Conservation (phyloP, 2,888 invertebrate genomes). For the Agriopis marginaria region DNA sequence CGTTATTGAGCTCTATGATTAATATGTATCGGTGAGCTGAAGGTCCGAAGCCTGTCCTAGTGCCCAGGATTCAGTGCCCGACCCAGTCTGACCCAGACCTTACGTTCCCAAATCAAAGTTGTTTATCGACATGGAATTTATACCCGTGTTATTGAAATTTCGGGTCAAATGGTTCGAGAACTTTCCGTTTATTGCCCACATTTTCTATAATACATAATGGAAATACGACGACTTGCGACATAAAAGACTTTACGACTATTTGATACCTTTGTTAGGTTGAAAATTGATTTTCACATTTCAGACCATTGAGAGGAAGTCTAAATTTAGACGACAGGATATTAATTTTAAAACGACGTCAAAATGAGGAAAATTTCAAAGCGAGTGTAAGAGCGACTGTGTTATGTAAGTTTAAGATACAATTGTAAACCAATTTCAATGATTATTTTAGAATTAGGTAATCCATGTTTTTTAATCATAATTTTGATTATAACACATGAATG, state of each 20-base stretch:
- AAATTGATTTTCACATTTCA: constrained; percentile 3
- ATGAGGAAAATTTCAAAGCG: too few relatives aligned
- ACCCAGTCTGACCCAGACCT: constrained; percentile 24
- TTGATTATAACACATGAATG: too few relatives aligned
- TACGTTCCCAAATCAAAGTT: constrained; percentile 29
- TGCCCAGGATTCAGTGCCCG: constrained; percentile 5
- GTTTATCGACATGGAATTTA: constrained; percentile 33
- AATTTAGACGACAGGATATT: constrained; percentile 11
- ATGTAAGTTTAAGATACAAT: too few relatives aligned
- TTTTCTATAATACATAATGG: constrained; percentile 28
- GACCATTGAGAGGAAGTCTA: neutral
- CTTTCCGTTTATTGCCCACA: constrained; percentile 29
- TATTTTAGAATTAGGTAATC: too few relatives aligned
- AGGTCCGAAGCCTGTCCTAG: constrained; percentile 1
- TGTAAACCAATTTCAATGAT: too few relatives aligned
- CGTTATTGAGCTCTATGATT: constrained; percentile 17
- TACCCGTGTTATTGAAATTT: constrained; percentile 33
- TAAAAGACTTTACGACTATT: constrained; percentile 26
- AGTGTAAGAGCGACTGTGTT: too few relatives aligned
- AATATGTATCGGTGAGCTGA: constrained; percentile 33
- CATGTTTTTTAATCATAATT: too few relatives aligned
- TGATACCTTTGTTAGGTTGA: constrained; percentile 13
- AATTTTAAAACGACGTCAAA: neutral
- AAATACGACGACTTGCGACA: constrained; percentile 11
- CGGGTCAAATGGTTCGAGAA: constrained; percentile 24